Evolutionary conservation across 2,888 invertebrate species (phyloP).

Genomic region (Latrodectus hesperus): DNA sequence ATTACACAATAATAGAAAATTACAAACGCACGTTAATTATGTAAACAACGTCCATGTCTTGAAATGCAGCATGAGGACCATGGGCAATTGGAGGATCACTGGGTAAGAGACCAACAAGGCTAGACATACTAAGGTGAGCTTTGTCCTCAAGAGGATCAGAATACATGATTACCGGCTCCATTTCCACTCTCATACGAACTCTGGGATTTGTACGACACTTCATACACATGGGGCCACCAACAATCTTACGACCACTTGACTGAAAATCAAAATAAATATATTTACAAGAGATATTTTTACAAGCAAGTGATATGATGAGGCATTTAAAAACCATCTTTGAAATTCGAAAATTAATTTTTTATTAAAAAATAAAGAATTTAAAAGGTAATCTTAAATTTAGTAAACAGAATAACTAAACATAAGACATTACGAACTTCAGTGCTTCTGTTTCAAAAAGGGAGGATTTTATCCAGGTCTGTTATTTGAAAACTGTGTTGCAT

Average conservation of each 20-base stretch:
- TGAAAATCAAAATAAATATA: background rate
- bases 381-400: too few relatives aligned
- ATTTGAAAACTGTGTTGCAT: too few relatives aligned
- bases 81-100: conserved; percentile 45
- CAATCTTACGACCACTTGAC: conserved; percentile 24
- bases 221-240: conserved; percentile 47
- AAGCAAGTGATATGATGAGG: too few relatives aligned
- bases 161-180: conserved; percentile 49
- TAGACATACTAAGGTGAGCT: conserved; percentile 39
- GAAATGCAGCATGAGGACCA: conserved; percentile 18
- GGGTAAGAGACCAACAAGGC: conserved; percentile 39
- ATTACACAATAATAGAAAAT: background rate
- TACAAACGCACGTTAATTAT: conserved; percentile 44
- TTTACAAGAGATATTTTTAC: too few relatives aligned
- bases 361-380: too few relatives aligned
- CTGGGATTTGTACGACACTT: conserved; percentile 55
- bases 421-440: too few relatives aligned
- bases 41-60: conserved; percentile 41
- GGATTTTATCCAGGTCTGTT: too few relatives aligned
- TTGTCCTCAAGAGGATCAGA: conserved; percentile 41
- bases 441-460: too few relatives aligned
- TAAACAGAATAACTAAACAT: too few relatives aligned
- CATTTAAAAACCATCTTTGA: too few relatives aligned
- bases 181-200: conserved; percentile 26
- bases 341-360: too few relatives aligned